A percentile compares a stretch with the other conserved stretches of the same genome.
These are phyloP conservation scores for Heloderma charlesbogerti DNA, from an alignment of 2,113 vertebrate genomes.

Conservation along the genomic window DNA sequence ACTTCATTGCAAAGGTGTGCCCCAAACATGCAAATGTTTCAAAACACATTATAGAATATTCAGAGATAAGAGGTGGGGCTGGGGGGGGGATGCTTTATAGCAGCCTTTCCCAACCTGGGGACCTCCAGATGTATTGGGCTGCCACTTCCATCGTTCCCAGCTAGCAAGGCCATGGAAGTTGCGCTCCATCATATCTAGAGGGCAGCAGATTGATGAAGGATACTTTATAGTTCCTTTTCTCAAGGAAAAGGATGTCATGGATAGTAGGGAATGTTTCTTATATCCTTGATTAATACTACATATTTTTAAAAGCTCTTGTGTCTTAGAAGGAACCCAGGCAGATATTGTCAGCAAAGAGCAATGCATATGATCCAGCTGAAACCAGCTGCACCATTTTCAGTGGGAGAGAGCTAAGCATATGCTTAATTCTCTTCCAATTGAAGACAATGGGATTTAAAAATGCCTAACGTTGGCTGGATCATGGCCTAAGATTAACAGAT, in stretches of 20 bases:
- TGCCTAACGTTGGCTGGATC: neutral
- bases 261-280: neutral
- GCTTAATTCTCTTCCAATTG: neutral
- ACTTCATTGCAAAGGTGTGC: neutral
- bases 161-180: no score
- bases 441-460: neutral
- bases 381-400: neutral
- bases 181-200: no score
- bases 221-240: neutral
- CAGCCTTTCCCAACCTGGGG: no score
- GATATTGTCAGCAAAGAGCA: neutral
- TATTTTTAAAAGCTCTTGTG: neutral
- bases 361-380: neutral
- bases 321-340: neutral
- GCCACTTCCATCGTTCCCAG: no score
- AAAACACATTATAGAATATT: neutral
- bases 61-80: neutral
- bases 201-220: neutral
- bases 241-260: neutral
- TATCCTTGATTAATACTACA: neutral
- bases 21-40: neutral
- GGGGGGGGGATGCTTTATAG: no score
- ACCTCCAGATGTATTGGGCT: no score
- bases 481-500: constrained; percentile 33
- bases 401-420: neutral